A percentile compares a stretch with the other conserved stretches of the same genome.
Conservation (phyloP, 2,888 invertebrate genomes). For the Alloplasta piceator region DNA sequence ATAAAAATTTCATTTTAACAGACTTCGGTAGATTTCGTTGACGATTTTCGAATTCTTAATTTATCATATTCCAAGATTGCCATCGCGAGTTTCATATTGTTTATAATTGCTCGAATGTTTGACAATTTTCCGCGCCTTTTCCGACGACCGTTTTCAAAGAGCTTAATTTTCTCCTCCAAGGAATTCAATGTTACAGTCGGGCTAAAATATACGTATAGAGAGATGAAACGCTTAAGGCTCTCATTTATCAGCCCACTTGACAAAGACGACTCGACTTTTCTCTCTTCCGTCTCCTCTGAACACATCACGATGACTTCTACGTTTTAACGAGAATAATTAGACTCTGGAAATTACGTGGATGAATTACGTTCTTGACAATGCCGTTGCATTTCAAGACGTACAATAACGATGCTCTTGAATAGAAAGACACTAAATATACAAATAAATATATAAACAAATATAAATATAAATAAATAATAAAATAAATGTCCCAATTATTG, state of each 20-base stretch:
- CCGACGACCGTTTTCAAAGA: background rate
- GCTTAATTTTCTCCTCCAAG: conserved; percentile 18
- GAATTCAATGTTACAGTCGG: no score
- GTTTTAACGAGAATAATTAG: conserved; percentile 59
- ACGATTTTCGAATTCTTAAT: no score
- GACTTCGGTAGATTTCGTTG: no score
- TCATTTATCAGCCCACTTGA: conserved; percentile 47
- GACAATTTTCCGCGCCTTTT: no score
- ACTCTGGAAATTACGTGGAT: conserved; percentile 45
- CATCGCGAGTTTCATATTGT: no score
- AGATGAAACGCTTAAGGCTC: conserved; percentile 28
- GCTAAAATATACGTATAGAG: no score
- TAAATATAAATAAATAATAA: no score
- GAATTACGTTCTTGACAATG: conserved; percentile 21
- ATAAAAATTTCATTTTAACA: no score
- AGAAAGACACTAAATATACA: background rate
- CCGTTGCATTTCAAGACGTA: background rate
- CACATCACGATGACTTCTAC: conserved; percentile 23
- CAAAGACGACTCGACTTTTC: conserved; percentile 18
- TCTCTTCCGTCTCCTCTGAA: background rate
- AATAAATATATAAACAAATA: background rate
- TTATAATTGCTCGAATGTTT: no score
- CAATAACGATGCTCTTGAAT: background rate
- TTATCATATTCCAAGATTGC: no score
- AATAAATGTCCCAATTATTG: no score